phyloP scores from a whole-genome alignment of 2,797 vertebrate genomes.

The Enteromius fasciolatus region DNA sequence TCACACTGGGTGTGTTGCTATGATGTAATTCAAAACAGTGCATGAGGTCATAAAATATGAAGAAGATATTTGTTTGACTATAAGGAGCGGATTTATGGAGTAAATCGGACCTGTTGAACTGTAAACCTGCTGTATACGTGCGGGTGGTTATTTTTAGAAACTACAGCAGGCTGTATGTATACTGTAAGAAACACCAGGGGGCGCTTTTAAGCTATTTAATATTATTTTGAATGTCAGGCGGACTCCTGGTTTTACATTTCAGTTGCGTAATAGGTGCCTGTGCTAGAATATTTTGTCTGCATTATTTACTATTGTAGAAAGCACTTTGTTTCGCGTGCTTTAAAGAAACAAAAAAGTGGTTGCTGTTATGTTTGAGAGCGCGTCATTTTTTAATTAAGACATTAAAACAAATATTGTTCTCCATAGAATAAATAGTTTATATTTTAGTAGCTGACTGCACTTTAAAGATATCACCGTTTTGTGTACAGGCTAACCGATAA shows the following conservation, averaged over 20 bases:
- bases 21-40: neutral
- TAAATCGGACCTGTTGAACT: constrained; percentile 1
- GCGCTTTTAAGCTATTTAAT: neutral
- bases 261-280: constrained; percentile 28
- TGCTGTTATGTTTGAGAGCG: constrained; percentile 13
- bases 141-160: neutral
- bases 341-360: constrained; percentile 22
- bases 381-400: neutral
- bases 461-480: neutral
- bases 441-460: neutral
- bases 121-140: neutral
- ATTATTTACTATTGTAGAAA: constrained; percentile 38
- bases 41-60: neutral
- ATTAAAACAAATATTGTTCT: neutral
- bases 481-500: too few relatives aligned
- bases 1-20: neutral
- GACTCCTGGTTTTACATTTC: neutral
- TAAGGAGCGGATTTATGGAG: neutral
- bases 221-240: neutral
- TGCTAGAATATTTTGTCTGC: constrained; percentile 21
- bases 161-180: neutral
- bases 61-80: neutral
- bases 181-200: constrained; percentile 45
- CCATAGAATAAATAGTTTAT: neutral
- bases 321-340: constrained; percentile 12